phyloP scores from a whole-genome alignment of 2,797 vertebrate genomes.

The Tangara arthus region DNA sequence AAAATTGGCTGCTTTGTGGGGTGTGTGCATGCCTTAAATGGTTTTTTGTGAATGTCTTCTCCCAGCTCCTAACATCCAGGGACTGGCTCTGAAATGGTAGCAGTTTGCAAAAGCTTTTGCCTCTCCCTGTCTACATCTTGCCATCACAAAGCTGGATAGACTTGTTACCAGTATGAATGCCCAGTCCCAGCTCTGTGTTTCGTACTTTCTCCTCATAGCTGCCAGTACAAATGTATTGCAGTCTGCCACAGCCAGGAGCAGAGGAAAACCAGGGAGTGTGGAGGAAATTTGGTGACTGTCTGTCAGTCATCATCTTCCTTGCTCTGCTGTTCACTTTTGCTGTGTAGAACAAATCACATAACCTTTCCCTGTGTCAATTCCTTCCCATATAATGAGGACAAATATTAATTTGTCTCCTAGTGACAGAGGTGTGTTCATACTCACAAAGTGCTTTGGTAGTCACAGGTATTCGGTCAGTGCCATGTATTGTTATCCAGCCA shows the following conservation, averaged over 20 bases:
- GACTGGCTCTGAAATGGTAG: background rate
- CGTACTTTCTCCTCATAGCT: background rate
- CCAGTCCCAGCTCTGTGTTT: background rate
- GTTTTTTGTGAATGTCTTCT: background rate
- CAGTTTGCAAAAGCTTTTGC: background rate
- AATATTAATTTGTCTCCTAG: slow-evolving; percentile 48
- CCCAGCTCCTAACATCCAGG: background rate
- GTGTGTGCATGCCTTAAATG: background rate
- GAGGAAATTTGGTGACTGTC: background rate
- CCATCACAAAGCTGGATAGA: background rate
- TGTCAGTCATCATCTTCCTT: background rate
- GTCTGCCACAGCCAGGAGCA: background rate
- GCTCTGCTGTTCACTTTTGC: background rate
- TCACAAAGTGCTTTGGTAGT: background rate
- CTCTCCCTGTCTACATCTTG: background rate
- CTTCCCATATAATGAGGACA: background rate
- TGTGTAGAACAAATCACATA: background rate
- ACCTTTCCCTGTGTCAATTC: slow-evolving; percentile 11
- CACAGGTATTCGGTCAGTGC: background rate
- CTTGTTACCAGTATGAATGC: background rate
- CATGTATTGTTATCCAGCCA: background rate
- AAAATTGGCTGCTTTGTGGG: background rate
- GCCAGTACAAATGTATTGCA: background rate
- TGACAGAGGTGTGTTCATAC: background rate
- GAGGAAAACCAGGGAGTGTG: background rate